Conservation (phyloP, 2,888 invertebrate species). For the Thysanoteuthis rhombus region DNA sequence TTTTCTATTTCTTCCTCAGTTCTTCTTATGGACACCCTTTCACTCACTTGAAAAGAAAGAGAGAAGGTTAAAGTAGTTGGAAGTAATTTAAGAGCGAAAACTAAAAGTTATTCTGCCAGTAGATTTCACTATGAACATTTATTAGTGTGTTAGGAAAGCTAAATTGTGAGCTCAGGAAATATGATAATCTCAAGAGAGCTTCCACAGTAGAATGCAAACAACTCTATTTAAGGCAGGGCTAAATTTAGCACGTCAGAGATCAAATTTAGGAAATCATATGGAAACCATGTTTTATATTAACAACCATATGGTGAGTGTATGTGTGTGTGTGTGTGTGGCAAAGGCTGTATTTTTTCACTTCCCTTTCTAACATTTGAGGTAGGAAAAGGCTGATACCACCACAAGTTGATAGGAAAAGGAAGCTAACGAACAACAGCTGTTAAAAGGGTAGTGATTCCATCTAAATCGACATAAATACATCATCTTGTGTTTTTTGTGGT, state of each 20-base stretch:
- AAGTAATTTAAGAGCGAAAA: not conserved
- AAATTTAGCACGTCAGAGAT: not conserved
- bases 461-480: not conserved
- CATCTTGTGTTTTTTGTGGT: not conserved
- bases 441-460: not conserved
- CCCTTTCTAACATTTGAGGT: not conserved
- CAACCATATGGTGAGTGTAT: not conserved
- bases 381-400: not conserved
- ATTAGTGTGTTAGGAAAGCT: not conserved
- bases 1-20: not conserved
- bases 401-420: not conserved
- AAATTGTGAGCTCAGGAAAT: not conserved
- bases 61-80: not conserved
- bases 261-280: not conserved
- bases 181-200: not conserved
- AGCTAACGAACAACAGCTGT: not conserved
- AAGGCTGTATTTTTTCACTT: not conserved
- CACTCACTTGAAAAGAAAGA: not conserved
- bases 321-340: not conserved
- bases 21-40: not conserved
- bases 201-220: not conserved
- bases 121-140: not conserved
- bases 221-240: constrained; percentile 12
- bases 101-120: not conserved
- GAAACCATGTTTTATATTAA: not conserved